Percentiles rank a stretch among this genome's conserved stretches.
phyloP scores from a whole-genome alignment of 2,797 vertebrate species.

The Lagorchestes hirsutus region DNA sequence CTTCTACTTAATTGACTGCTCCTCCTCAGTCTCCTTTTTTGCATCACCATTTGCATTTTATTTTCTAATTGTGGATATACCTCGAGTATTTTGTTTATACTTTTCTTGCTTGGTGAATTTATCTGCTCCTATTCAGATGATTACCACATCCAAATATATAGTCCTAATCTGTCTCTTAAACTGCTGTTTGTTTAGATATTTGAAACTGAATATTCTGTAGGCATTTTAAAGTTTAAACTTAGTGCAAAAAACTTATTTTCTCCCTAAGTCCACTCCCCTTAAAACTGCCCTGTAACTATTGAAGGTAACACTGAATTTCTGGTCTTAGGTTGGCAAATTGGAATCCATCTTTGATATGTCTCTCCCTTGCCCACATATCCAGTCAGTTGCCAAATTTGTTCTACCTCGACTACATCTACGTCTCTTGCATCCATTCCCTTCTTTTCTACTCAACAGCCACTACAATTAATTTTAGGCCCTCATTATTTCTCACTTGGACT shows the following conservation, averaged over 20 bases:
- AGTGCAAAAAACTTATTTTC: neutral
- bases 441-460: neutral
- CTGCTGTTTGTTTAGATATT: neutral
- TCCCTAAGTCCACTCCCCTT: too few relatives aligned
- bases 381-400: neutral
- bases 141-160: neutral
- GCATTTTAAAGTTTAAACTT: neutral
- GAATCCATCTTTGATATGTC: neutral
- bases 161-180: neutral
- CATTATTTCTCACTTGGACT: neutral
- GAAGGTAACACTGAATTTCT: neutral
- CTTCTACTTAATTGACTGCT: neutral
- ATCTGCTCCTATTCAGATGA: neutral
- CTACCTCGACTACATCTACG: neutral
- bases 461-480: neutral
- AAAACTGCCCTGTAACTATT: neutral
- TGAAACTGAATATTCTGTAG: neutral
- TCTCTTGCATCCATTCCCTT: neutral
- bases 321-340: neutral
- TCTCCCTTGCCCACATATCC: neutral
- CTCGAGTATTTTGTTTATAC: neutral
- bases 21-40: neutral
- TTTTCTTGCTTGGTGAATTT: neutral
- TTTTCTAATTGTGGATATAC: neutral
- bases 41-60: neutral